Evolutionary conservation across 2,888 invertebrate genomes (phyloP).

Genomic region (Cacoxenus indagator): DNA sequence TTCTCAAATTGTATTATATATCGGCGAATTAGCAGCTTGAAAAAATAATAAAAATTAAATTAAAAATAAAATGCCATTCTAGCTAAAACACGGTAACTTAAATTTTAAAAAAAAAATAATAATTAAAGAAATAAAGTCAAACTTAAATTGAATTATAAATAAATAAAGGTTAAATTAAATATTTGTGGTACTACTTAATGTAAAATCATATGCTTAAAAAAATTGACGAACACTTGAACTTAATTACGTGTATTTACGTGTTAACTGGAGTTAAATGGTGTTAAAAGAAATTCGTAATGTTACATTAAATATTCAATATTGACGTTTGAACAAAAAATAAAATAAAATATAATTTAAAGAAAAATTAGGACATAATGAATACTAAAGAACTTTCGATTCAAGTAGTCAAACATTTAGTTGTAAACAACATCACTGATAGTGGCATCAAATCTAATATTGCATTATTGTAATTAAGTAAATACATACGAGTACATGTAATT

Average conservation of each 20-base stretch:
- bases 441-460: not conserved
- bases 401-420: conserved; percentile 12
- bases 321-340: not conserved
- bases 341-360: not conserved
- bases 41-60: not conserved
- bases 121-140: not conserved
- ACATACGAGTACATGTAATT: not conserved
- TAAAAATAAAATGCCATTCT: not conserved
- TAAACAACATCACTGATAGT: not conserved
- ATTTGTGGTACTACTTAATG: not conserved
- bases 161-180: not conserved
- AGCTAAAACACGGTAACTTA: not conserved
- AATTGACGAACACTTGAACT: not conserved
- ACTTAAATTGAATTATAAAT: not conserved
- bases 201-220: not conserved
- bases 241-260: not conserved
- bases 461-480: not conserved
- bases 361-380: not conserved
- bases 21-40: not conserved
- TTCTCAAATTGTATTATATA: not conserved
- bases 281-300: not conserved
- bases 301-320: conserved; percentile 13
- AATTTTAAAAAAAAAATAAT: not conserved
- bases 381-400: not conserved
- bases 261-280: not conserved